Evolutionary conservation across 2,797 vertebrate species (phyloP).

Genomic region (Chanos chanos): DNA sequence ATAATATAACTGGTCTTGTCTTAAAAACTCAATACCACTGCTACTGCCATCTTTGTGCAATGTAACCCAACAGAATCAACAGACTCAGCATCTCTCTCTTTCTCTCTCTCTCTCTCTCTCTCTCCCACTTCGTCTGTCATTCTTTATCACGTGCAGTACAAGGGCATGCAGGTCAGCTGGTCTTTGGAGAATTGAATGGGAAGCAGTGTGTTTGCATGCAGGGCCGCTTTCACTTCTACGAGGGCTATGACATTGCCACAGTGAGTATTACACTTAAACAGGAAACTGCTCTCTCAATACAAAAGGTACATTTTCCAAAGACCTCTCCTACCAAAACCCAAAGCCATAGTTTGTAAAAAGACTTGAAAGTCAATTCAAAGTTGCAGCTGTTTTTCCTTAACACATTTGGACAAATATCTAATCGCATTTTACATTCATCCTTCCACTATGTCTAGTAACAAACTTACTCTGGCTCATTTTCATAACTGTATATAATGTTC

Average conservation of each 20-base stretch:
- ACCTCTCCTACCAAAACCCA: neutral
- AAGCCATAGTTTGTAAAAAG: neutral
- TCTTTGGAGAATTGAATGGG: conserved; percentile 75
- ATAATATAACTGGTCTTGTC: too few relatives aligned
- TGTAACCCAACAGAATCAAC: too few relatives aligned
- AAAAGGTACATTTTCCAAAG: neutral
- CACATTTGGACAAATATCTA: too few relatives aligned
- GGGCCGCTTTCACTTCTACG: conserved; percentile 82
- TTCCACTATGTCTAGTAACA: too few relatives aligned
- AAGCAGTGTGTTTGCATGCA: conserved; percentile 80
- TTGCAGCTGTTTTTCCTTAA: too few relatives aligned
- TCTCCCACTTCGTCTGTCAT: neutral
- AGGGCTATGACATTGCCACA: conserved; percentile 69
- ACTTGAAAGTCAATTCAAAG: too few relatives aligned
- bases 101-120: neutral
- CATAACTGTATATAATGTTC: too few relatives aligned
- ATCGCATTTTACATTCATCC: too few relatives aligned
- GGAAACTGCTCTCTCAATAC: neutral
- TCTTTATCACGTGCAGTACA: conserved; percentile 65
- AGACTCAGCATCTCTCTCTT: neutral
- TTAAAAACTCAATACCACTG: too few relatives aligned
- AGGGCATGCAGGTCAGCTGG: conserved; percentile 75
- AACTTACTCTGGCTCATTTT: too few relatives aligned
- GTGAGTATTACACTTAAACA: conserved; percentile 56
- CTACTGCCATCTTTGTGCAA: too few relatives aligned